phyloP scores from a whole-genome alignment of 1,140 invertebrate genomes.

The Tribolium castaneum region DNA sequence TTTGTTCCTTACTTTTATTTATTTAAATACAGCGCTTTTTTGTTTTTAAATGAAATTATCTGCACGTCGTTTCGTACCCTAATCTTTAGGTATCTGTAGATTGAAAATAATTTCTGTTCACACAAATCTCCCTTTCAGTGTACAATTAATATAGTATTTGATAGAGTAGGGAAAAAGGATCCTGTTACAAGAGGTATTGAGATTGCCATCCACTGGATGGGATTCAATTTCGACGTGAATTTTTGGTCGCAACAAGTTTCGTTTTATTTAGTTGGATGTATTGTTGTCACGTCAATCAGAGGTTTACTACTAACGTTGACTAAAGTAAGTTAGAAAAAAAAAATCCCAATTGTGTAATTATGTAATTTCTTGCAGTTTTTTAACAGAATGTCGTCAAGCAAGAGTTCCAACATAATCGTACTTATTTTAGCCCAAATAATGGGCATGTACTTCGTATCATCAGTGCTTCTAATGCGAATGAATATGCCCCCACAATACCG shows the following conservation, averaged over 20 bases:
- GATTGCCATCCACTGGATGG: slow-evolving; percentile 97
- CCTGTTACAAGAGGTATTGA: slow-evolving; percentile 97
- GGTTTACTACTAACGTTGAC: slow-evolving; percentile 96
- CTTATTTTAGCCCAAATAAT: slow-evolving; percentile 97
- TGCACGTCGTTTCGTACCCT: too few relatives aligned
- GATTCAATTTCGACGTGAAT: slow-evolving; percentile 94
- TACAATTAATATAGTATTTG: slow-evolving; percentile 98
- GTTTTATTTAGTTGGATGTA: slow-evolving; percentile 96
- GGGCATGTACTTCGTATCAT: slow-evolving; percentile 99
- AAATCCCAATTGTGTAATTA: background rate
- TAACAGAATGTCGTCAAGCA: slow-evolving; percentile 99
- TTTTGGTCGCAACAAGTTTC: slow-evolving; percentile 99
- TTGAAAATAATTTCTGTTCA: background rate
- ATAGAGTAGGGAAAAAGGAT: slow-evolving; percentile 98
- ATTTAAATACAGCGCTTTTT: too few relatives aligned
- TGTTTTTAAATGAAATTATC: too few relatives aligned
- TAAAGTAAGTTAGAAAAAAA: slow-evolving; percentile 75
- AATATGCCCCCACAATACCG: slow-evolving; percentile 99
- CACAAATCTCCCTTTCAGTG: slow-evolving; percentile 71
- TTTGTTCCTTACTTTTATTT: too few relatives aligned
- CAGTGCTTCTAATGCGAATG: slow-evolving; percentile 97
- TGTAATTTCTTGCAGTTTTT: slow-evolving; percentile 85
- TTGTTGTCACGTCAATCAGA: slow-evolving; percentile 97
- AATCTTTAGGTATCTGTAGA: too few relatives aligned
- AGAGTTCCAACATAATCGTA: slow-evolving; percentile 99